Percentiles rank a stretch among this genome's conserved stretches.
phyloP scores from a whole-genome alignment of 2,888 invertebrate species.

The Perithous albicinctus region DNA sequence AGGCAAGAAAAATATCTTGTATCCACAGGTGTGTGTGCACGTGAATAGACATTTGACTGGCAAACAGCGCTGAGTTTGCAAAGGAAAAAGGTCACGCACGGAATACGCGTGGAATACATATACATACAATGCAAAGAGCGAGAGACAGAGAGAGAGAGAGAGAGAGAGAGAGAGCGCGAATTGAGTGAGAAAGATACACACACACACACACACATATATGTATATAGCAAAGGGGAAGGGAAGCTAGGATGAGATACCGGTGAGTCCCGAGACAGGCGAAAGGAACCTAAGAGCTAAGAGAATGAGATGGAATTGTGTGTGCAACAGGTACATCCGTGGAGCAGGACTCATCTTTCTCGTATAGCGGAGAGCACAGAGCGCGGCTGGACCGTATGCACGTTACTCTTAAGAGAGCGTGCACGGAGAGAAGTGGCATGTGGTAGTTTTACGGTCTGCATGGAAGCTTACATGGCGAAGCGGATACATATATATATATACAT shows the following conservation, averaged over 20 bases:
- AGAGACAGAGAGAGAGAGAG: neutral
- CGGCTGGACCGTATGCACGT: slow-evolving; percentile 7
- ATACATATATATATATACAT: neutral
- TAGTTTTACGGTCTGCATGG: slow-evolving; percentile 25
- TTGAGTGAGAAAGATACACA: slow-evolving; percentile 19
- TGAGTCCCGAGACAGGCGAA: slow-evolving; percentile 26
- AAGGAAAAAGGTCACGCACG: slow-evolving; percentile 52
- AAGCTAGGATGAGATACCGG: slow-evolving; percentile 34
- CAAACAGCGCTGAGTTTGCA: slow-evolving; percentile 48
- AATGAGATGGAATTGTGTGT: slow-evolving; percentile 56
- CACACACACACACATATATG: too few species aligned
- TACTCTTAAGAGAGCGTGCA: neutral
- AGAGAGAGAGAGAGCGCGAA: too few species aligned
- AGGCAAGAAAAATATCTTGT: neutral
- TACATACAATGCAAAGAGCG: slow-evolving; percentile 35
- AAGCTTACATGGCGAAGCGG: neutral
- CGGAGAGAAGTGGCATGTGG: neutral
- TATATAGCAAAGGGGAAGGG: slow-evolving; percentile 24
- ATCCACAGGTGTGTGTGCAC: slow-evolving; percentile 40
- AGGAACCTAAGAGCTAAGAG: slow-evolving; percentile 39
- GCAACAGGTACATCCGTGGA: slow-evolving; percentile 64
- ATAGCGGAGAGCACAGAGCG: too few species aligned
- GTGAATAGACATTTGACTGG: slow-evolving; percentile 48
- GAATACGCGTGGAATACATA: slow-evolving; percentile 47
- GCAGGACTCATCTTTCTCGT: slow-evolving; percentile 57